Evolutionary conservation across 2,888 invertebrate genomes (phyloP), one percentile per base, ranked within the genome.

Genomic region (Phytoseiulus persimilis): DNA sequence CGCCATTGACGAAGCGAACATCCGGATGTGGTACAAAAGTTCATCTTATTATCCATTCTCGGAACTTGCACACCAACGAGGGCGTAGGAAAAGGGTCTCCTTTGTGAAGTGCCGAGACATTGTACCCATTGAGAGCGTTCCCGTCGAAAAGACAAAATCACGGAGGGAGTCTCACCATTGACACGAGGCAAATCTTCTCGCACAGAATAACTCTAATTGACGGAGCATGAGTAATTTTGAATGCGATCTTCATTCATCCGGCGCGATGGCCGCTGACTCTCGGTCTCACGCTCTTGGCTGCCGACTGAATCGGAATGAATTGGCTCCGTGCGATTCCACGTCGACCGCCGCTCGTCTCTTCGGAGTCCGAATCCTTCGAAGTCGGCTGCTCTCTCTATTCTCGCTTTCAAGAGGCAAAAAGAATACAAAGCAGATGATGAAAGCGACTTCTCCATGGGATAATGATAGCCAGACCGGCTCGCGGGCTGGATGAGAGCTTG

Each of bases 391-490:
- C 39, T 39, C 39, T 39, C 39, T 9, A 9, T 39, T 39, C 65
- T 65, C 65, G 65, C 65, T 65, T 65, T 28, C 14, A 28, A 65
- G 65, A 28, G 65, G 65, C 65, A 65, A 65, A 65, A 65, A 65
- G 65, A 65, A 65, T 65, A 65, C 65, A 65, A 65, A 65, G 65
- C 65, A 65, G 65, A 65, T 65, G 65, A 65, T 65, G 65, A 65
- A 65, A 65, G 65, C 65, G 65, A 23, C 65, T 65, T 65, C 28
- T 65, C 65, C 65, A 18, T 65, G 65, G 65, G 65, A 65, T 18
- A 65, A 65, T 65, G 65, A 65, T 65, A 65, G 65, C 65, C 65
- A 65, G 65, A 14, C 23, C 65, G 65, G 23, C 65, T 23, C 65
- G 28, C 65, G 1, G 65, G 18, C 65, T 65, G 65, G 65, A 65